phyloP scores from a whole-genome alignment of 2,113 vertebrate genomes.

The Nematolebias whitei region DNA sequence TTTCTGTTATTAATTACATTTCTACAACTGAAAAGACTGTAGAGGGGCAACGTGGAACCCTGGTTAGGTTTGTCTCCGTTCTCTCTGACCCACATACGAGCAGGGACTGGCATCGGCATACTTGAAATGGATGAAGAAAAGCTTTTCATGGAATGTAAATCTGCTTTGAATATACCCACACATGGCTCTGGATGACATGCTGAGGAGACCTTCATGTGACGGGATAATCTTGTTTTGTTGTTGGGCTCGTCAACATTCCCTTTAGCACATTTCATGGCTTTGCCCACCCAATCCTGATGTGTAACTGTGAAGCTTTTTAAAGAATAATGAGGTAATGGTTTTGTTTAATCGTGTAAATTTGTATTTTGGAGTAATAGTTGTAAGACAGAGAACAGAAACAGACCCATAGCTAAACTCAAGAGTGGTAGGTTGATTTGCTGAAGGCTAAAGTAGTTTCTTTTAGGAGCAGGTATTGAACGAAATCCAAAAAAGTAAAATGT shows the following conservation, averaged over 20 bases:
- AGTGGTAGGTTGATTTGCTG: no score
- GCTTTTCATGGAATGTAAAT: no score
- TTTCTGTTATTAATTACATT: conserved; percentile 61
- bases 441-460: no score
- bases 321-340: no score
- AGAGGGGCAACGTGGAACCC: conserved; percentile 48
- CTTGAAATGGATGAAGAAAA: conserved; percentile 42
- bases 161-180: conserved; percentile 25
- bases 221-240: conserved; percentile 31
- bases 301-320: neutral
- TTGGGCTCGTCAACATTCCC: neutral
- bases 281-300: neutral
- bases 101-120: conserved; percentile 22
- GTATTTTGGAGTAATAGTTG: no score
- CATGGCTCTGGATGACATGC: conserved; percentile 15
- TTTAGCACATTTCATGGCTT: neutral
- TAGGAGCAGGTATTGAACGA: no score
- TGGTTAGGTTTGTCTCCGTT: conserved; percentile 65
- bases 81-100: conserved; percentile 66
- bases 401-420: no score
- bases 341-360: no score
- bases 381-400: no score
- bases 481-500: no score
- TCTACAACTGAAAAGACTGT: conserved; percentile 32
- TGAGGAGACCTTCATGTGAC: conserved; percentile 1